A percentile compares a stretch with the other conserved stretches of the same genome.
Conservation (phyloP, 2,797 vertebrate species). For the Neosalanx taihuensis region DNA sequence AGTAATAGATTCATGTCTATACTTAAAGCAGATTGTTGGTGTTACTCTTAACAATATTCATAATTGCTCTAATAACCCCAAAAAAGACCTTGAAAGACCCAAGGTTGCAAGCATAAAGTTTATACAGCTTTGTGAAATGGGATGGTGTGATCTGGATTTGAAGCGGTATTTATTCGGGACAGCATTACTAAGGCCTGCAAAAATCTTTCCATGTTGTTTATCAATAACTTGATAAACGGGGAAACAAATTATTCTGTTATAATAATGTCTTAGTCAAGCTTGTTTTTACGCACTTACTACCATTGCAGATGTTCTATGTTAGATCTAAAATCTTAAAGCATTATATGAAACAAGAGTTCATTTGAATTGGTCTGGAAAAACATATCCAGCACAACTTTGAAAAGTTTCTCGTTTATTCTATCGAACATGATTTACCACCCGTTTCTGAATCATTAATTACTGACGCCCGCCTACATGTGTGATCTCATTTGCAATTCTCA, state of each 20-base stretch:
- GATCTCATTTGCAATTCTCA: neutral
- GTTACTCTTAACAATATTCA: constrained; percentile 40
- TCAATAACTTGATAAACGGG: neutral
- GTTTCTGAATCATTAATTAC: constrained; percentile 1
- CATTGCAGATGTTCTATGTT: constrained; percentile 22
- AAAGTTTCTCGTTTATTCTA: neutral
- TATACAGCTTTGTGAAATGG: constrained; percentile 58
- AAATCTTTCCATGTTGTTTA: constrained; percentile 12
- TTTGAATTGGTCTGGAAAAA: constrained; percentile 10
- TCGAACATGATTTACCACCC: constrained; percentile 6
- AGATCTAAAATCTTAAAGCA: constrained; percentile 26
- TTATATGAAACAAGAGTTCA: constrained; percentile 12
- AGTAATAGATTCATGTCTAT: constrained; percentile 27
- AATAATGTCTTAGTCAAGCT: constrained; percentile 8
- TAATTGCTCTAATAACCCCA: constrained; percentile 34
- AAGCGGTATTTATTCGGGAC: constrained; percentile 12
- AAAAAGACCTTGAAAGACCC: constrained; percentile 5
- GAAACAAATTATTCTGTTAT: neutral
- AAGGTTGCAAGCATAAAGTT: constrained; percentile 48
- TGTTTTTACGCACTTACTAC: constrained; percentile 13
- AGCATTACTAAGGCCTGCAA: constrained; percentile 14
- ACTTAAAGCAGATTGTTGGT: constrained; percentile 42
- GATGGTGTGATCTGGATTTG: constrained; percentile 23
- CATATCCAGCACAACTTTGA: neutral
- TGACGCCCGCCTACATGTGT: neutral